Evolutionary conservation across 2,797 vertebrate genomes (phyloP), one percentile per base, ranked within the genome.

Genomic region (Borostomias antarcticus): DNA sequence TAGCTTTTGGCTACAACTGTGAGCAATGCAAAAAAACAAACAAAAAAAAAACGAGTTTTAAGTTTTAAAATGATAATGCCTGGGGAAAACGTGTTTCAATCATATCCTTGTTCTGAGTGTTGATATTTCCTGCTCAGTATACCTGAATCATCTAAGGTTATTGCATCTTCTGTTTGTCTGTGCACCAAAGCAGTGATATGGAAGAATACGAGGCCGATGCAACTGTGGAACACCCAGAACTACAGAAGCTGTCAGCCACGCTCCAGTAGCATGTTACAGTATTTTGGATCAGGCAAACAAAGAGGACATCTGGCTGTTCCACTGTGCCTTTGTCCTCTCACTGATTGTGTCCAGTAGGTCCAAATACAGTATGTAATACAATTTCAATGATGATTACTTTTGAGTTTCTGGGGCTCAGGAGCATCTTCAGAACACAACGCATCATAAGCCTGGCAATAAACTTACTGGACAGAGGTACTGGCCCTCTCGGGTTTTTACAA

Each of bases 61-160:
- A 17, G 58, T 1, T 43, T 43, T 43, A 35, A 59, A 56, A 33
- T 25, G 0, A 43, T 0, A 4, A 25, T 17, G 48, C 66, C 63
- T 25, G n/a, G 58, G 59, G 43, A 61, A 62, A 35, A 68, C 25
- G 35, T 33, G n/a, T 56, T 62, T 4, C 35, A 15, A 43, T 58
- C 62, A 23, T 1, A 33, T 25, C 23, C 25, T 6, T 35, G 28
- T 64, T 66, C 58, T 54, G 57, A 72, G 72, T 67, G 50, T 70
- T 35, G 33, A 45, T 61, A n/a, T 65, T 26, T 52, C 19, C 58
- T 40, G 13, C 33, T 43, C 23, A 40, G 11, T 57, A 10, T 43
- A 45, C 58, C 13, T 40, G 23, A 35, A 9, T 59, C 35, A 59
- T 43, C 25, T 26, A 43, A 28, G 25, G 25, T 68, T 26, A 58